These are phyloP conservation scores for Xestia sexstrigata DNA, from an alignment of 2,888 invertebrate genomes.

Conservation along the genomic window DNA sequence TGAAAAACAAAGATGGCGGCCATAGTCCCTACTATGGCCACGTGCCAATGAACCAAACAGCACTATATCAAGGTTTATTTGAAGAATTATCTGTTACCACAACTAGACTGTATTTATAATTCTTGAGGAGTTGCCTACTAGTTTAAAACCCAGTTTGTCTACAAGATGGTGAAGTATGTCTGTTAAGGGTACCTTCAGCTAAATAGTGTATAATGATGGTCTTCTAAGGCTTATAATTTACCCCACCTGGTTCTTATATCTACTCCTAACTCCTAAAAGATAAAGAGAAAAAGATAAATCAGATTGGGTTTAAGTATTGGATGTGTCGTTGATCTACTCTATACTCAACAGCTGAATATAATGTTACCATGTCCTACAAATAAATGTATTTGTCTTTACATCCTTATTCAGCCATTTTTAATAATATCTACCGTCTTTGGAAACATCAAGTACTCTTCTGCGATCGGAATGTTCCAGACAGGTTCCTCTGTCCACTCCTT, in stretches of 20 bases:
- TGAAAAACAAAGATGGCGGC: background rate
- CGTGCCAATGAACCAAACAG: background rate
- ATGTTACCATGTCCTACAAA: background rate
- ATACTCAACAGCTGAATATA: background rate
- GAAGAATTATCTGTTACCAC: too few species aligned
- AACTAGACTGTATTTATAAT: background rate
- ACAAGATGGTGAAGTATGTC: background rate
- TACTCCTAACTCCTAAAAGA: background rate
- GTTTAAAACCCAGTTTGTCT: background rate
- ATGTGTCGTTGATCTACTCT: background rate
- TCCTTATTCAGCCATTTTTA: background rate
- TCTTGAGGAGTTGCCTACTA: background rate
- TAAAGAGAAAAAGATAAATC: too few species aligned
- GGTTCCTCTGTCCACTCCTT: conserved; percentile 22
- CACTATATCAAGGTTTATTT: background rate
- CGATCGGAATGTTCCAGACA: conserved; percentile 26
- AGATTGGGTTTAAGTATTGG: too few species aligned
- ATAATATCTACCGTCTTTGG: conserved; percentile 10
- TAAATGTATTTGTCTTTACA: background rate
- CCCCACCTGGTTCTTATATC: background rate
- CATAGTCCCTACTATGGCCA: background rate
- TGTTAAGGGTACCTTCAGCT: background rate
- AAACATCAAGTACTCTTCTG: conserved; percentile 13
- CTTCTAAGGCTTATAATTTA: background rate
- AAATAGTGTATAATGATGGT: background rate